Conservation (phyloP, 2,888 invertebrate genomes). For the Bombylius major region DNA sequence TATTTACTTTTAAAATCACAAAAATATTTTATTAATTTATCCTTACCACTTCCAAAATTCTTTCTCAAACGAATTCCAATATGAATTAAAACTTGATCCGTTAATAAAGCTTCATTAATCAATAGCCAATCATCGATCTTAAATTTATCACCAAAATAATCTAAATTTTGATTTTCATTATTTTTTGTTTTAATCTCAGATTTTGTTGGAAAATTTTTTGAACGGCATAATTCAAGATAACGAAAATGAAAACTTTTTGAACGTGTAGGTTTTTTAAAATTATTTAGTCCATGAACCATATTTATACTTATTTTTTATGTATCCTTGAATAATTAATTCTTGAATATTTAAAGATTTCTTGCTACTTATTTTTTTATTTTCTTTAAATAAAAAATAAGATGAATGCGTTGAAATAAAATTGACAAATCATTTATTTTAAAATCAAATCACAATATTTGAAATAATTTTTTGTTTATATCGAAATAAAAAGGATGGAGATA, state of each 20-base stretch:
- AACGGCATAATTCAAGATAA: slow-evolving; percentile 32
- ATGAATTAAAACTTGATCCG: slow-evolving; percentile 57
- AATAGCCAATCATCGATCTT: slow-evolving; percentile 66
- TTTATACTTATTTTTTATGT: not conserved
- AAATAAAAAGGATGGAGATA: too few species aligned
- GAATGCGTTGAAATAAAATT: too few species aligned
- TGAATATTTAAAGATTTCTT: too few species aligned
- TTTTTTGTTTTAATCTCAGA: slow-evolving; percentile 28
- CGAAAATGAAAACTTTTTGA: slow-evolving; percentile 33
- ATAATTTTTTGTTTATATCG: too few species aligned
- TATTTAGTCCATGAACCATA: not conserved
- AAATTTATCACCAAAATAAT: slow-evolving; percentile 62
- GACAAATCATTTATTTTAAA: too few species aligned
- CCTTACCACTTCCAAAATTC: slow-evolving; percentile 25
- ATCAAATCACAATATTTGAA: too few species aligned
- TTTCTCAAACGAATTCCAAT: slow-evolving; percentile 52
- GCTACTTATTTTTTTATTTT: too few species aligned
- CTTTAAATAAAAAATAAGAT: too few species aligned
- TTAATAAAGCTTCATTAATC: slow-evolving; percentile 55
- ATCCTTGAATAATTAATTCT: too few species aligned
- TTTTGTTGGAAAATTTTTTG: slow-evolving; percentile 29
- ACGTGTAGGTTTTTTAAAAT: slow-evolving; percentile 17
- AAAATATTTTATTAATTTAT: not conserved
- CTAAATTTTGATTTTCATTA: slow-evolving; percentile 42
- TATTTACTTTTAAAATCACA: not conserved